phyloP scores from a whole-genome alignment of 1,140 invertebrate species.

The Luehdorfia chinensis region DNA sequence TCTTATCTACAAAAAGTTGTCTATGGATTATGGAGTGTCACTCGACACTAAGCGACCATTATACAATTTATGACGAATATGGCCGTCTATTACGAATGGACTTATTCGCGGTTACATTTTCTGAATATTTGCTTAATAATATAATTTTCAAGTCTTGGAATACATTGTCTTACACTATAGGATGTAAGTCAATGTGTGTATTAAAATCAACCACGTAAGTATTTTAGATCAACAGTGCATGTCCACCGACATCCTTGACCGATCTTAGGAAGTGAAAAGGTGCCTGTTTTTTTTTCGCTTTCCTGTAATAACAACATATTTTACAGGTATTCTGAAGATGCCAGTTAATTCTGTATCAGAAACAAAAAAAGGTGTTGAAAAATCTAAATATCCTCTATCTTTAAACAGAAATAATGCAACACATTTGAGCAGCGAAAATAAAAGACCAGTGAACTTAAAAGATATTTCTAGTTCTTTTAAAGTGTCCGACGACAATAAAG shows the following conservation, averaged over 20 bases:
- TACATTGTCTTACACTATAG: constrained; percentile 59
- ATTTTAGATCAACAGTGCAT: constrained; percentile 27
- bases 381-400: constrained; percentile 64
- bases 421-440: constrained; percentile 51
- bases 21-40: constrained; percentile 13
- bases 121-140: constrained; percentile 49
- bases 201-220: constrained; percentile 61
- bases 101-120: constrained; percentile 49
- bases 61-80: constrained; percentile 45
- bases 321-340: constrained; percentile 76
- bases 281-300: constrained; percentile 33
- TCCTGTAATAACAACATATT: constrained; percentile 22
- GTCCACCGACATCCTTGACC: constrained; percentile 51
- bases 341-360: constrained; percentile 68
- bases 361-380: constrained; percentile 69
- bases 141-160: constrained; percentile 34
- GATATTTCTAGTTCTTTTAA: constrained; percentile 32
- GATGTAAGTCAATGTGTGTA: constrained; percentile 65
- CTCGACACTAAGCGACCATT: constrained; percentile 21
- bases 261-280: constrained; percentile 43
- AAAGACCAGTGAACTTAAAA: constrained; percentile 34
- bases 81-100: constrained; percentile 48
- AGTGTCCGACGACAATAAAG: constrained; percentile 46
- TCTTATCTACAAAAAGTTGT: no score
- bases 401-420: constrained; percentile 68